Evolutionary conservation across 2,797 vertebrate species (phyloP).

Genomic region (Sparus aurata): DNA sequence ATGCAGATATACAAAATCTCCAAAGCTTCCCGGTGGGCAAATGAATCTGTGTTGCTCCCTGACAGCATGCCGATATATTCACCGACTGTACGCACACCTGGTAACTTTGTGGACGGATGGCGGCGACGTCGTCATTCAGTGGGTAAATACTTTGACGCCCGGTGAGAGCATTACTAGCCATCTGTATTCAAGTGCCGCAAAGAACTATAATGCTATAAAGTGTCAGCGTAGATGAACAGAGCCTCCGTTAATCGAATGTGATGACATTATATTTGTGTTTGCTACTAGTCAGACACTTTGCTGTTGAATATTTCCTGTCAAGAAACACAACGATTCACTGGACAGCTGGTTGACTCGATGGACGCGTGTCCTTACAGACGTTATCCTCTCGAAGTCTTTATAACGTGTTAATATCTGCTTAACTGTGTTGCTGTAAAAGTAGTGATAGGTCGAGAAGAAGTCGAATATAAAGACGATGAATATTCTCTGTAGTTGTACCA

Average conservation of each 20-base stretch:
- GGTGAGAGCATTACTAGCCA: slow-evolving; percentile 34
- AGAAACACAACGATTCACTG: slow-evolving; percentile 25
- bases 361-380: slow-evolving; percentile 30
- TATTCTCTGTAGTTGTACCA: slow-evolving; percentile 72
- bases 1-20: slow-evolving; percentile 65
- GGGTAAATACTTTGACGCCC: slow-evolving; percentile 51
- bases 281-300: slow-evolving; percentile 72
- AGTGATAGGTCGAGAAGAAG: slow-evolving; percentile 73
- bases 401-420: slow-evolving; percentile 79
- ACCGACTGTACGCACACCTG: slow-evolving; percentile 65
- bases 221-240: slow-evolving; percentile 61
- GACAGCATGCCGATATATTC: slow-evolving; percentile 83
- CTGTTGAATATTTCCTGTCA: slow-evolving; percentile 60
- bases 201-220: slow-evolving; percentile 56
- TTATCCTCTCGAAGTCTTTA: slow-evolving; percentile 55
- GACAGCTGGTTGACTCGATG: slow-evolving; percentile 10
- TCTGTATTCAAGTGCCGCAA: slow-evolving; percentile 64
- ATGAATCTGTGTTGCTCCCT: slow-evolving; percentile 59
- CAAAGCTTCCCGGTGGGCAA: slow-evolving; percentile 73
- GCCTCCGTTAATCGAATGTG: slow-evolving; percentile 64
- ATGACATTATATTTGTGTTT: slow-evolving; percentile 69
- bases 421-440: slow-evolving; percentile 79
- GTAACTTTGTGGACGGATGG: slow-evolving; percentile 59
- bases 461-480: slow-evolving; percentile 64
- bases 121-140: slow-evolving; percentile 30